These are phyloP conservation scores for Trypoxylon attenuatum DNA, from an alignment of 2,888 invertebrate species.

Conservation along the genomic window DNA sequence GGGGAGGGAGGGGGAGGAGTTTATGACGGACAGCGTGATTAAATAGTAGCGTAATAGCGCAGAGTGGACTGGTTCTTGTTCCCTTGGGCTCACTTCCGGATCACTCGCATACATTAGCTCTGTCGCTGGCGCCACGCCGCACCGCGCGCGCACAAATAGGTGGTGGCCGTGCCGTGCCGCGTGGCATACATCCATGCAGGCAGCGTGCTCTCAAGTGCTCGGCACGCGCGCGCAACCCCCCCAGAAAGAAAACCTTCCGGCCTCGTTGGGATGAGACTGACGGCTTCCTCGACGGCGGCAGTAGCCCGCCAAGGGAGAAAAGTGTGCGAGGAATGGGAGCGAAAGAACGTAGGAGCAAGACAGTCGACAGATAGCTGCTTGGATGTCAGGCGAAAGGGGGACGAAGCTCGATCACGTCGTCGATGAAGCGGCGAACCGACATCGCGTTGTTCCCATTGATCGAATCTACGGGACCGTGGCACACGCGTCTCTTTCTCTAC, in stretches of 20 bases:
- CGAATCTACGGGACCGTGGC: conserved; percentile 42
- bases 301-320: not conserved
- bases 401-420: conserved; percentile 47
- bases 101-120: conserved; percentile 20
- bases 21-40: conserved; percentile 18
- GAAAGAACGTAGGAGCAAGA: conserved; percentile 14
- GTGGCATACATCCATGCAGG: too few relatives aligned
- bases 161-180: conserved; percentile 22
- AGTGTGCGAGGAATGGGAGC: not conserved
- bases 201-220: conserved; percentile 23
- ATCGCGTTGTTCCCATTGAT: conserved; percentile 49
- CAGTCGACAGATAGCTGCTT: conserved; percentile 7
- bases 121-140: conserved; percentile 5
- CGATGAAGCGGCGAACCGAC: conserved; percentile 50
- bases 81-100: conserved; percentile 23
- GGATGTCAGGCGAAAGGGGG: conserved; percentile 29
- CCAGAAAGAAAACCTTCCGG: conserved; percentile 27
- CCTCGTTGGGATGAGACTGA: conserved; percentile 34
- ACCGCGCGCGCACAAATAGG: conserved; percentile 4
- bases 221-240: conserved; percentile 5
- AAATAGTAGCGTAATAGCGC: conserved; percentile 13
- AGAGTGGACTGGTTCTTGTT: not conserved
- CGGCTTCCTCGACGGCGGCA: conserved; percentile 16
- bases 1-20: conserved; percentile 3
- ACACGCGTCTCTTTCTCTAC: conserved; percentile 9